Conservation (phyloP, 2,888 invertebrate species). For the Drosophila anomelani region DNA sequence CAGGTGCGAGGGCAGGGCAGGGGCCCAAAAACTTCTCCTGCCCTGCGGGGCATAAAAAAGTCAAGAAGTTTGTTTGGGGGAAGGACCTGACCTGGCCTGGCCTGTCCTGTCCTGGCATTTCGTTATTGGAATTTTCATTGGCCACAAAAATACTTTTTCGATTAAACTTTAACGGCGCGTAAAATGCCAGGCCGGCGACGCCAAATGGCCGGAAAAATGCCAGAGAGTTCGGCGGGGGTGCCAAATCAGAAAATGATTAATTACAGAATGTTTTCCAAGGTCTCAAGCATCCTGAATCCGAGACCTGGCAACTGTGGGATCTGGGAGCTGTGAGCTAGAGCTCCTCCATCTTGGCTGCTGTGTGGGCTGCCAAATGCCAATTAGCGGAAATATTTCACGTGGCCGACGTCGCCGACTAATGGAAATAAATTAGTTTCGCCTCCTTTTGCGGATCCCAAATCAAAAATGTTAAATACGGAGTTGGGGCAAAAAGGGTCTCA, state of each 20-base stretch:
- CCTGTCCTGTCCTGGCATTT: slow-evolving; percentile 51
- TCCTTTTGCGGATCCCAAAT: slow-evolving; percentile 21
- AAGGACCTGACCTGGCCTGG: not conserved
- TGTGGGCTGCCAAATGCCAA: slow-evolving; percentile 64
- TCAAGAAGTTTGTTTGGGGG: slow-evolving; percentile 52
- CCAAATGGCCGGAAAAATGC: slow-evolving; percentile 49
- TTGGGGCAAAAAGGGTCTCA: not conserved
- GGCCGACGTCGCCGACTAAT: slow-evolving; percentile 55
- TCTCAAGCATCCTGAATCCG: not conserved
- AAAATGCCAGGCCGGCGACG: slow-evolving; percentile 55
- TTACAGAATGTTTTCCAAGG: slow-evolving; percentile 57
- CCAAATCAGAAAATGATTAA: slow-evolving; percentile 76
- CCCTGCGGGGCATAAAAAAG: slow-evolving; percentile 47
- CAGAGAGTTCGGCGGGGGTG: slow-evolving; percentile 11
- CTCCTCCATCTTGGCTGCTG: slow-evolving; percentile 3
- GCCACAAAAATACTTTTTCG: slow-evolving; percentile 77
- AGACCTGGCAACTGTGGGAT: not conserved
- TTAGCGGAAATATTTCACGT: slow-evolving; percentile 70
- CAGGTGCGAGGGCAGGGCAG: not conserved
- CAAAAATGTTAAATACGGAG: slow-evolving; percentile 42
- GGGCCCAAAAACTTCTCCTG: slow-evolving; percentile 17
- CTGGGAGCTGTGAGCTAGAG: too few relatives aligned
- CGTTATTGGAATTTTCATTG: slow-evolving; percentile 77
- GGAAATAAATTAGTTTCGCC: slow-evolving; percentile 64
- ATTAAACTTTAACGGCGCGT: slow-evolving; percentile 79